Base-by-base conservation (phyloP, 2,797 vertebrate genomes). In the Mycteria americana region DNA sequence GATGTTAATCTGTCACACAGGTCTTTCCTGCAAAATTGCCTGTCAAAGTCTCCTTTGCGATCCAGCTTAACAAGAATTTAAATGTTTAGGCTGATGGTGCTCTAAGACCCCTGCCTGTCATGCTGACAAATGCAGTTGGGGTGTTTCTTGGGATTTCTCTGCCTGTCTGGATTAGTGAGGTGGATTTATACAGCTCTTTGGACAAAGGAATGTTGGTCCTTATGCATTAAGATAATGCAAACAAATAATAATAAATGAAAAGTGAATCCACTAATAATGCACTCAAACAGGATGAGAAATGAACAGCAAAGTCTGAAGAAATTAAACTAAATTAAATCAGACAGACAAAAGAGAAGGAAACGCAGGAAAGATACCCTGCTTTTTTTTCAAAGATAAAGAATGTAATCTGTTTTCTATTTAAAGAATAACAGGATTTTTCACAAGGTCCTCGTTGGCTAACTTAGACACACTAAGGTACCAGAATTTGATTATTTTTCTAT, bases 401-500 rank as follows among this genome's bases (percentile, higher is more conserved):
- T 27, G 30, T 48, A 54, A 79, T 92, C 76, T 94, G 22, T 39
- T 94, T 85, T 83, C 53, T 92, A 7, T 75, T 68, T 85, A 46
- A 92, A 93, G 62, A 94, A 75, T 60, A 81, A 68, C 23, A 19
- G 45, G 70, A 78, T 91, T 95, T 95, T 88, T 89, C 72, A 72
- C 45, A 80, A 87, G 30, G 43, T 46, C 39, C 22, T 89, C 60
- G 11, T 10, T 73, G 37, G 13, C 35, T 79, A 65, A 72, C 18
- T 84, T 63, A 67, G 65, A 60, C n/a, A 50, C 48, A 37, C 15
- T 54, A 60, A 70, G 37, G 48, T 69, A 85, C 13, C 21, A 82
- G 60, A 87, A 85, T 76, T 45, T 0, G 2, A 64, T 68, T 53
- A 39, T 70, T 93, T 90, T 93, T 77, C 25, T 78, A 37, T 67